These are phyloP conservation scores for Agrypnus murinus DNA, from an alignment of 2,888 invertebrate genomes.

Conservation along the genomic window DNA sequence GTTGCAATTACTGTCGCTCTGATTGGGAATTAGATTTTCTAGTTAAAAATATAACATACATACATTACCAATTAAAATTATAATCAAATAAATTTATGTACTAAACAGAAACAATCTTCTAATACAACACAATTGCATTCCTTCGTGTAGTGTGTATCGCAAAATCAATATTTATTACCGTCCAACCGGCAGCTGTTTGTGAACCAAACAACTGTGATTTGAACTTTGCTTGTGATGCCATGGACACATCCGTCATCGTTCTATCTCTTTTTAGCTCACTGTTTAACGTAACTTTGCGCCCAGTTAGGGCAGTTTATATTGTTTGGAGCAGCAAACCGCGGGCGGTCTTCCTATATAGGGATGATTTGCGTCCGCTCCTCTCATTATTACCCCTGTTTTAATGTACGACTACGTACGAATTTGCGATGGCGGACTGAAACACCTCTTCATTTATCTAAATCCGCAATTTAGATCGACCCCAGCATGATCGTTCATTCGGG, in stretches of 20 bases:
- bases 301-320: slow-evolving; percentile 57
- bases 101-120: too few species aligned
- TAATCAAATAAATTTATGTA: too few species aligned
- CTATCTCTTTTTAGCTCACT: slow-evolving; percentile 43
- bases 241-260: slow-evolving; percentile 33
- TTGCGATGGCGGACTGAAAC: slow-evolving; percentile 61
- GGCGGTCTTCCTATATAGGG: slow-evolving; percentile 61
- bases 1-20: too few species aligned
- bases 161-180: slow-evolving; percentile 60
- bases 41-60: too few species aligned
- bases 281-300: slow-evolving; percentile 34
- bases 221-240: slow-evolving; percentile 44
- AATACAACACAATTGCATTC: slow-evolving; percentile 34
- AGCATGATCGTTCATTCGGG: slow-evolving; percentile 55
- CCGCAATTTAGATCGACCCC: slow-evolving; percentile 65
- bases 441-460: slow-evolving; percentile 68
- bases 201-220: slow-evolving; percentile 60
- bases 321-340: slow-evolving; percentile 60
- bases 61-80: too few species aligned
- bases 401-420: slow-evolving; percentile 36
- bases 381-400: slow-evolving; percentile 43
- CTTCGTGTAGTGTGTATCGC: slow-evolving; percentile 42
- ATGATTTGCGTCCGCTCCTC: slow-evolving; percentile 56
- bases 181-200: slow-evolving; percentile 59
- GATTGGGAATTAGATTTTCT: too few species aligned